These are phyloP conservation scores for Dendrophyllia cribrosa DNA, from an alignment of 64 coral and sea anemone genomes.

Conservation along the genomic window DNA sequence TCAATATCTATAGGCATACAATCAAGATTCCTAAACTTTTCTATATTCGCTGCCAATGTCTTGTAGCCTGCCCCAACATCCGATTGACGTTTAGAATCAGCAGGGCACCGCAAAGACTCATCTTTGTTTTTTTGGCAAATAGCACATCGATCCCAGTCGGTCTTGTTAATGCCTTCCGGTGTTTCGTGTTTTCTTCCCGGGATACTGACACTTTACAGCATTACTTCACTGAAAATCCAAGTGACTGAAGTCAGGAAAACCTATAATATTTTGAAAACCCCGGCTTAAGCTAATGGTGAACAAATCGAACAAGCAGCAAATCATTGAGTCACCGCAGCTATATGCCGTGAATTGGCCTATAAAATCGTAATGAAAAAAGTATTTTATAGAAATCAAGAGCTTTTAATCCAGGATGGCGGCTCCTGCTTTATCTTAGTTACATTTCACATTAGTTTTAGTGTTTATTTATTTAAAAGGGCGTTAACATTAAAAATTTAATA, in stretches of 20 bases:
- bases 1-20: conserved; percentile 33
- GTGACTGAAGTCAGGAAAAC: background rate
- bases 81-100: conserved; percentile 16
- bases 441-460: too few relatives aligned
- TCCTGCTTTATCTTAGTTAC: too few relatives aligned
- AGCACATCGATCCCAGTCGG: conserved; percentile 37
- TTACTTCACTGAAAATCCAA: background rate
- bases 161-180: background rate
- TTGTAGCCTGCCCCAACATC: conserved; percentile 33
- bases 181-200: conserved; percentile 3
- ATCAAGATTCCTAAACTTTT: conserved; percentile 24
- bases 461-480: too few relatives aligned
- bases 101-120: conserved; percentile 48
- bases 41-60: conserved; percentile 43
- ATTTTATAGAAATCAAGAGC: too few relatives aligned
- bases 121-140: conserved; percentile 53
- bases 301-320: too few relatives aligned
- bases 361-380: too few relatives aligned
- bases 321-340: too few relatives aligned
- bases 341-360: too few relatives aligned
- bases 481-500: too few relatives aligned
- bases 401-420: too few relatives aligned
- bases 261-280: too few relatives aligned
- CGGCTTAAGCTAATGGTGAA: too few relatives aligned
- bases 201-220: conserved; percentile 20